Evolutionary conservation across 2,113 vertebrate genomes (phyloP), one percentile per base, ranked within the genome.

Genomic region (Mesocricetus auratus): DNA sequence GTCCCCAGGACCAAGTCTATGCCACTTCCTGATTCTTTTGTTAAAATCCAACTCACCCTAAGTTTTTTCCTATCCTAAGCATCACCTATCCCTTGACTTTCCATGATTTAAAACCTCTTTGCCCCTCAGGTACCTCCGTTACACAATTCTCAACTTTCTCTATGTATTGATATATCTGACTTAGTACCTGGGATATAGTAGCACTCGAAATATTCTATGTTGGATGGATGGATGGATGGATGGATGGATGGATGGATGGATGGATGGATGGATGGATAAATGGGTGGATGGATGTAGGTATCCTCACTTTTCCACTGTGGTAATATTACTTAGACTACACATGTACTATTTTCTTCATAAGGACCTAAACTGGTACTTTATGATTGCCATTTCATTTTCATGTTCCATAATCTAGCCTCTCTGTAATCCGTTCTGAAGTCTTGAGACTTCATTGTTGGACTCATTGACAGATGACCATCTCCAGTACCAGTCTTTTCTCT

Each of bases 321-420:
- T 50, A 56, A 64, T 29, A 64, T 42, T 82, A 69, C 50, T 50
- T 93, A 15, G 1, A 91, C 91, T n/a, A 31, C 93, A 89, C 45
- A 68, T 69, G 89, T 31, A 39, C 85, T 56, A 69, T 89, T 96
- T 96, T 60, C 60, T 60, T 39, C 50, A 58, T 69, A 26, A 88
- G 56, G 66, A n/a, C 31, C 60, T 56, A 94, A 29, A 8, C 15
- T 29, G 24, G 87, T 73, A 56, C 33, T 4, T 62, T n/a, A 22
- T 33, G 50, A 68, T 85, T 50, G 26, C 19, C 22, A 19, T 39
- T 87, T 56, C 26, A 68, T 53, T 77, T 58, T 86, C 53, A 13
- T 12, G 47, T 26, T 58, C 69, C 0, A n/a, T 31, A 22, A 60
- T 21, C 1, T 22, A 36, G 33, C 16, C 29, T 26, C 42, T 92